Evolutionary conservation across 2,797 vertebrate species (phyloP).

Genomic region (Danio choprae): DNA sequence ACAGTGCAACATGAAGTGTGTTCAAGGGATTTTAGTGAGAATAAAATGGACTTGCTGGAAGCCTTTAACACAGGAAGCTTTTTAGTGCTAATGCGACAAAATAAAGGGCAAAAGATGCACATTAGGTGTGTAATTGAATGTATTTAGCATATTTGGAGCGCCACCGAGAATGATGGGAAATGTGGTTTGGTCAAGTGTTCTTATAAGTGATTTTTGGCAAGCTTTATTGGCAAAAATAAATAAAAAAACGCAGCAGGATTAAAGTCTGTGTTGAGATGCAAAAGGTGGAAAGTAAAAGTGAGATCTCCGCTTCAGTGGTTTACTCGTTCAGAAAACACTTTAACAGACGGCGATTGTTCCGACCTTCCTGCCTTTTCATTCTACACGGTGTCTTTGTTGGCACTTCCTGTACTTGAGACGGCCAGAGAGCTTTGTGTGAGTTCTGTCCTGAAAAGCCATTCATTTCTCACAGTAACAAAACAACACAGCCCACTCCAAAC

Average conservation of each 20-base stretch:
- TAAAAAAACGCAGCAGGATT: background rate
- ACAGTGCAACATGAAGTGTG: background rate
- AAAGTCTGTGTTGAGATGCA: background rate
- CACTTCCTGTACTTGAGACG: conserved; percentile 45
- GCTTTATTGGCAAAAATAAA: background rate
- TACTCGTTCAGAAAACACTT: conserved; percentile 35
- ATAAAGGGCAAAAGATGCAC: background rate
- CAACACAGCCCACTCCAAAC: conserved; percentile 10
- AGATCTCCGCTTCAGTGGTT: background rate
- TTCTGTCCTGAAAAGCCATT: conserved; percentile 44
- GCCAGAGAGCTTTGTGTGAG: conserved; percentile 22
- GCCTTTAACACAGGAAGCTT: background rate
- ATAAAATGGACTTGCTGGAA: background rate
- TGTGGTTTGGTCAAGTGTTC: background rate
- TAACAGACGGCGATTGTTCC: background rate
- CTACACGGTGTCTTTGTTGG: conserved; percentile 31
- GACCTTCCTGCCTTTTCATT: background rate
- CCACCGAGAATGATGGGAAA: background rate
- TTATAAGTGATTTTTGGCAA: background rate
- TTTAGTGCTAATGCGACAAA: background rate
- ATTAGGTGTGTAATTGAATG: background rate
- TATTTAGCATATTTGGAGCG: background rate
- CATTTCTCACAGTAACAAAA: conserved; percentile 40
- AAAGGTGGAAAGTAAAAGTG: conserved; percentile 3
- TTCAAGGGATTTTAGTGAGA: background rate